Evolutionary conservation across 2,888 invertebrate genomes (phyloP).

Genomic region (Phalera bucephala): DNA sequence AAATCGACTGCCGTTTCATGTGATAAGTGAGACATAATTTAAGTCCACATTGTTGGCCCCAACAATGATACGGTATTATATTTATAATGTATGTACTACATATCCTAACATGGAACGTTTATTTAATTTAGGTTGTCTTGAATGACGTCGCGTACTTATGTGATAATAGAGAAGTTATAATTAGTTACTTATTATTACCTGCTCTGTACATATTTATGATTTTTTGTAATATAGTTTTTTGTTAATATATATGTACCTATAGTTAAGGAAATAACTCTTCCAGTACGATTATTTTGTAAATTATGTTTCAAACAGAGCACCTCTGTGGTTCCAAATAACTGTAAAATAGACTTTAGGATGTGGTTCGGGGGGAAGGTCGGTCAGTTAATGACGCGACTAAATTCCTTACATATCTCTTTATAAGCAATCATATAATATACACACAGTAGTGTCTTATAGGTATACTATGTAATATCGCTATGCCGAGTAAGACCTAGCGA

Average conservation of each 20-base stretch:
- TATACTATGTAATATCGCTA: no score
- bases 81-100: constrained; percentile 63
- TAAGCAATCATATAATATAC: constrained; percentile 16
- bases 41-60: constrained; percentile 45
- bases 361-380: constrained; percentile 6
- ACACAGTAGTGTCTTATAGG: not conserved
- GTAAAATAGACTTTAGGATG: constrained; percentile 16
- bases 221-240: constrained; percentile 48
- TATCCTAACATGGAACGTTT: constrained; percentile 68
- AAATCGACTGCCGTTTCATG: constrained; percentile 80
- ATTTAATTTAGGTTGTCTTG: constrained; percentile 54
- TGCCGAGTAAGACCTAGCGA: not conserved
- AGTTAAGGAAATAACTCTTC: constrained; percentile 50
- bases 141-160: constrained; percentile 74
- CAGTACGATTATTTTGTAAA: constrained; percentile 42
- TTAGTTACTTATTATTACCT: constrained; percentile 63
- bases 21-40: constrained; percentile 62
- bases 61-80: constrained; percentile 65
- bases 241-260: constrained; percentile 34
- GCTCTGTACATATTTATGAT: constrained; percentile 67
- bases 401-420: constrained; percentile 22
- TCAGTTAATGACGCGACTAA: constrained; percentile 8
- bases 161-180: constrained; percentile 70
- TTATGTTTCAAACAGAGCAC: constrained; percentile 44
- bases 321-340: constrained; percentile 40